These are phyloP conservation scores for Phoenicopterus ruber DNA, from an alignment of 2,113 vertebrate species.

Conservation along the genomic window DNA sequence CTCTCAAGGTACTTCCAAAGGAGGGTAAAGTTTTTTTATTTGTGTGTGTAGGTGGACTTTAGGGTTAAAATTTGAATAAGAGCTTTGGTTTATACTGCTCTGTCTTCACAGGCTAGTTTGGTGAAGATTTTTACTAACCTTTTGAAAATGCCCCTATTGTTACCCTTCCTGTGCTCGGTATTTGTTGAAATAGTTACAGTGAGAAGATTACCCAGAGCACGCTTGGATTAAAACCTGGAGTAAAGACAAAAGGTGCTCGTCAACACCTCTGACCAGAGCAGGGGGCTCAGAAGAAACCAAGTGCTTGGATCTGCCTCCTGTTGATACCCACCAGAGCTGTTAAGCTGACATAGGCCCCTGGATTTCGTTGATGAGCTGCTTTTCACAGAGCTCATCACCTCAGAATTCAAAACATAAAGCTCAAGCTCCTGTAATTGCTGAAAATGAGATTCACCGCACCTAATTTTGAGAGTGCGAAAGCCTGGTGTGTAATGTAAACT, in stretches of 20 bases:
- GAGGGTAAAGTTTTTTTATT: not conserved
- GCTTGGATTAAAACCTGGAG: not conserved
- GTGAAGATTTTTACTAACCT: not conserved
- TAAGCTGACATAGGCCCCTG: not conserved
- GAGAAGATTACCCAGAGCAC: not conserved
- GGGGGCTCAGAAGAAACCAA: not conserved
- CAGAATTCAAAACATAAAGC: not conserved
- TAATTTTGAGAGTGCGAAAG: not conserved
- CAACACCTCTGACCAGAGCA: not conserved
- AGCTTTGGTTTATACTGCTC: not conserved
- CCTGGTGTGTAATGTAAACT: not conserved
- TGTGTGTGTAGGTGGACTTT: not conserved
- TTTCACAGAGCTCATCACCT: slow-evolving; percentile 1
- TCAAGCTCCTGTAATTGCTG: not conserved
- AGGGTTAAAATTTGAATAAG: not conserved
- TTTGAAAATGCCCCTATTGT: not conserved
- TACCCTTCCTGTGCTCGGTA: not conserved
- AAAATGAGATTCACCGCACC: not conserved
- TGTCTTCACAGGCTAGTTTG: not conserved
- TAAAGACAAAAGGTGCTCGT: not conserved
- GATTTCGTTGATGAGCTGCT: not conserved
- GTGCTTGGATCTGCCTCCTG: not conserved
- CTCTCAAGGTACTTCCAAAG: not conserved
- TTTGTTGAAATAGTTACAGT: not conserved
- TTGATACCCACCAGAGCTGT: not conserved